Conservation (phyloP, 2,797 vertebrate species). For the Ptychobarbus kaznakovi region DNA sequence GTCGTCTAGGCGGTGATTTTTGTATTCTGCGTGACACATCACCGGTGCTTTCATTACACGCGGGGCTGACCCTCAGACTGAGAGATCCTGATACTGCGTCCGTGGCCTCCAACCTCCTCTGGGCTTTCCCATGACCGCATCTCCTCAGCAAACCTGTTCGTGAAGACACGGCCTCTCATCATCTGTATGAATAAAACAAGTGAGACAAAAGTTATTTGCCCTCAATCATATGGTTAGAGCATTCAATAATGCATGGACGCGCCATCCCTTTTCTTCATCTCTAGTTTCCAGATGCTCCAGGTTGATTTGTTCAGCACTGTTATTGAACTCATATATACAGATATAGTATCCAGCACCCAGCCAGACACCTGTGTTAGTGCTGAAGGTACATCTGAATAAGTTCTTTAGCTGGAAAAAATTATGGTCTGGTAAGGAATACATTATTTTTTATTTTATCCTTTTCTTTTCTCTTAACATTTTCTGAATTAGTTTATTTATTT, state of each 20-base stretch:
- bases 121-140: constrained; percentile 38
- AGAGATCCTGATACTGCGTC: constrained; percentile 26
- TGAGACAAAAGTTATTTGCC: constrained; percentile 35
- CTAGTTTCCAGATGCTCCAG: background rate
- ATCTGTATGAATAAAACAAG: constrained; percentile 43
- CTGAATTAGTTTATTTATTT: background rate
- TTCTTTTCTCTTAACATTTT: too few species aligned
- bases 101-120: background rate
- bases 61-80: constrained; percentile 26
- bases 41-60: constrained; percentile 30
- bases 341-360: background rate
- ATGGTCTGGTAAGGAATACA: background rate
- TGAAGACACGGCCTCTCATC: constrained; percentile 23
- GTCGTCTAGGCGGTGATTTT: constrained; percentile 8
- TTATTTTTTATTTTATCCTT: background rate
- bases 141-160: constrained; percentile 15
- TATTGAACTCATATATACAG: constrained; percentile 20
- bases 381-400: background rate
- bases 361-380: background rate
- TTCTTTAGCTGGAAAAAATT: background rate
- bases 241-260: constrained; percentile 27
- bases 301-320: constrained; percentile 8
- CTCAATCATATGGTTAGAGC: constrained; percentile 34
- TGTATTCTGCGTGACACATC: constrained; percentile 36
- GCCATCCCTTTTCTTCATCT: constrained; percentile 19